Conservation (phyloP, 1,140 invertebrate genomes). For the Rhagoletis pomonella region DNA sequence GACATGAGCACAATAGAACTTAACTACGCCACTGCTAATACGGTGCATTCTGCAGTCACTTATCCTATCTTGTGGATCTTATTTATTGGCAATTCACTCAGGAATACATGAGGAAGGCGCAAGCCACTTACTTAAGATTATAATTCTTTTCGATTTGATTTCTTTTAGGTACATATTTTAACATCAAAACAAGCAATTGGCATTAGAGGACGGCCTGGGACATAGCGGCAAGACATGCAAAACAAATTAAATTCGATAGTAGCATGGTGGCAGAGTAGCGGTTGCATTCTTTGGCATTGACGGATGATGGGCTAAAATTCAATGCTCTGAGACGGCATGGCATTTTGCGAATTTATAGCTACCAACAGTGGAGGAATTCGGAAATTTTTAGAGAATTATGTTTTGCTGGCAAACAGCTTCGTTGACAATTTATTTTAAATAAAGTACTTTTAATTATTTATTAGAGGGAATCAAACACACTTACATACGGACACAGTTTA, state of each 20-base stretch:
- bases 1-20: background rate
- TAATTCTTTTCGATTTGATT: conserved; percentile 38
- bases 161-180: conserved; percentile 16
- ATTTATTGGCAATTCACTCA: conserved; percentile 4
- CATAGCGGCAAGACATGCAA: background rate
- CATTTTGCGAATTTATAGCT: conserved; percentile 11
- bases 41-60: background rate
- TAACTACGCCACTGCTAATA: background rate
- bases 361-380: background rate
- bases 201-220: background rate
- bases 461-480: background rate
- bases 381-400: conserved; percentile 1
- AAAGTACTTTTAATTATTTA: conserved; percentile 14
- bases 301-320: background rate
- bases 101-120: background rate
- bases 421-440: conserved; percentile 4
- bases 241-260: background rate
- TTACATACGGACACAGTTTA: background rate
- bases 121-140: conserved; percentile 45
- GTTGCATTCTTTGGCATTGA: conserved; percentile 30
- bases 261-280: background rate
- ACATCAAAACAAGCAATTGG: conserved; percentile 38
- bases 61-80: background rate
- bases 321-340: conserved; percentile 8
- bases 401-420: background rate